phyloP scores from a whole-genome alignment of 1,140 invertebrate species.

The Cydia amplana region DNA sequence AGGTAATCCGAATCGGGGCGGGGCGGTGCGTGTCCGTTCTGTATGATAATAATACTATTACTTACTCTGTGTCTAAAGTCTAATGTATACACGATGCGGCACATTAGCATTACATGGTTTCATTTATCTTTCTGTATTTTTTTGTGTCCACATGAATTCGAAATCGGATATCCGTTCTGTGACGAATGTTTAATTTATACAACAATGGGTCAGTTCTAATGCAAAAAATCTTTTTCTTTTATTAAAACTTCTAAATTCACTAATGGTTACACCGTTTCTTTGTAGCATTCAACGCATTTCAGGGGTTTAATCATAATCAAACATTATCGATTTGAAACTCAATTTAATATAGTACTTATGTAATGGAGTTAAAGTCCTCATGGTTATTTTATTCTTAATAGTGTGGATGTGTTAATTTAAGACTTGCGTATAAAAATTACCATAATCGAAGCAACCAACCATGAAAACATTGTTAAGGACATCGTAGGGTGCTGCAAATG shows the following conservation, averaged over 20 bases:
- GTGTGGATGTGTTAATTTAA: slow-evolving; percentile 49
- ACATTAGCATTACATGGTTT: neutral
- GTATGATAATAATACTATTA: too few relatives aligned
- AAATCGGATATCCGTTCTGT: slow-evolving; percentile 26
- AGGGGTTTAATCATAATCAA: neutral
- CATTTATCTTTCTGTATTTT: neutral
- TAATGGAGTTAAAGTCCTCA: neutral
- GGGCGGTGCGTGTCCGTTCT: too few relatives aligned
- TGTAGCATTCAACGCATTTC: slow-evolving; percentile 17
- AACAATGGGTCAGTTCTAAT: slow-evolving; percentile 24
- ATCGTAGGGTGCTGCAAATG: slow-evolving; percentile 49
- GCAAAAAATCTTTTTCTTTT: slow-evolving; percentile 28
- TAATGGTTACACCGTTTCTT: slow-evolving; percentile 15
- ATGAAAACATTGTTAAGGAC: slow-evolving; percentile 54
- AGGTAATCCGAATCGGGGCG: too few relatives aligned
- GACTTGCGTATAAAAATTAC: slow-evolving; percentile 54
- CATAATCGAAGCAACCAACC: slow-evolving; percentile 61
- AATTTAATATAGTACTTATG: neutral
- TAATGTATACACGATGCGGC: neutral
- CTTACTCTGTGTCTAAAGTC: too few relatives aligned
- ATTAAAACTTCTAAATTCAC: neutral
- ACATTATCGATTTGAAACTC: slow-evolving; percentile 6
- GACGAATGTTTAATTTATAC: slow-evolving; percentile 11
- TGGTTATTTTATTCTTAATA: neutral
- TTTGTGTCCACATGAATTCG: neutral